Base-by-base conservation (phyloP, 35 echinoderm and acorn worm genomes). In the Chiridota heheva region DNA sequence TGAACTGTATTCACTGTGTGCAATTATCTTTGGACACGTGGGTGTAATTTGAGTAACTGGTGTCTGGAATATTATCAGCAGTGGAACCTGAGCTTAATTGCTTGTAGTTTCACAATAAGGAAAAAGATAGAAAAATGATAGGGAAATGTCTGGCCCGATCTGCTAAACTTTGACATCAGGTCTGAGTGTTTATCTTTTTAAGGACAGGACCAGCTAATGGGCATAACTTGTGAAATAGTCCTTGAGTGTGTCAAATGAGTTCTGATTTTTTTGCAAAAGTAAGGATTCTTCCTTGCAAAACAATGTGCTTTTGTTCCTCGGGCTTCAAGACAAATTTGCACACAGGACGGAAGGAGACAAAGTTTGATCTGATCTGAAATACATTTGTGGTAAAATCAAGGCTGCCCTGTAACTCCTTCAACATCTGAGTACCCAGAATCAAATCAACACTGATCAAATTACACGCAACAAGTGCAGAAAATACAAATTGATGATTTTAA, bases 371-470 rank as follows among this genome's bases (percentile, higher is more conserved):
- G 36, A 70, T 70, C 36, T 78, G 36, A 48, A 78, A 58, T 48
- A 26, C 60, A 78, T 56, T 78, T 5, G 30, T 55, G 25, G 27
- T 59, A 48, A 78, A 78, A 12, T 28, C 60, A 34, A 78, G 26
- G 3, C 46, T 78, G 2, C 74, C 74, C 10, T 78, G 29, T 60
- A 78, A 58, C 13, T 78, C 74, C 17, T 16, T 26, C 18, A 78
- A 48, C 26, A 53, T 78, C 18, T 78, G 13, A 16, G 74, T 78
- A 16, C 74, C 74, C 60, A 78, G 39, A 59, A 78, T 55, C 49
- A 78, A 42, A 42, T 78, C 74, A 32, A 78, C 34, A 8, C 74
- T 53, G 39, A 55, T 48, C 22, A 78, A 48, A 58, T 78, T 78
- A 2, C 39, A 29, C 2, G 60, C 74, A 58, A 78, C 39, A 8